Evolutionary conservation across 53 echinoderm and acorn worm species (phyloP).

Genomic region (Antedon mediterranea): DNA sequence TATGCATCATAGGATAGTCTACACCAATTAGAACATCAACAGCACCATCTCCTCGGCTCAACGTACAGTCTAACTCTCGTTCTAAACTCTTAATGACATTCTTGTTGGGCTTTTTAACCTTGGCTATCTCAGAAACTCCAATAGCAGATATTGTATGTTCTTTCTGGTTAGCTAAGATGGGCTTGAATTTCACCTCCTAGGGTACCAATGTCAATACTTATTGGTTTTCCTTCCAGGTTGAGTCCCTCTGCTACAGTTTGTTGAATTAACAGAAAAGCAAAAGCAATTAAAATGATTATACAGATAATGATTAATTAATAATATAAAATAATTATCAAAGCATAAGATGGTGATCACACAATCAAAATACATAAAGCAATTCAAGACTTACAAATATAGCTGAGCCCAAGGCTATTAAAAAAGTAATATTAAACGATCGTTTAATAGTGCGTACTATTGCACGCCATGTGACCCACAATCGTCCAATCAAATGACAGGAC

Average conservation of each 20-base stretch:
- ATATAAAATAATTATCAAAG: too few relatives aligned
- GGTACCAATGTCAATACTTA: not conserved
- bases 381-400: too few relatives aligned
- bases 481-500: too few relatives aligned
- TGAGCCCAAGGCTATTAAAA: too few relatives aligned
- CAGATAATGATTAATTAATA: too few relatives aligned
- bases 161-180: not conserved
- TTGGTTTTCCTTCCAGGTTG: slow-evolving; percentile 14
- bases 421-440: too few relatives aligned
- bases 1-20: slow-evolving; percentile 13
- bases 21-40: slow-evolving; percentile 20
- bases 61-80: not conserved
- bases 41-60: slow-evolving; percentile 7
- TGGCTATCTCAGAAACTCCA: not conserved
- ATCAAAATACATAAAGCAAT: too few relatives aligned
- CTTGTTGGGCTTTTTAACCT: not conserved
- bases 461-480: too few relatives aligned
- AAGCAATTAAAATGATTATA: too few relatives aligned
- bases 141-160: not conserved
- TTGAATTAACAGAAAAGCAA: too few relatives aligned
- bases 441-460: too few relatives aligned
- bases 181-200: not conserved
- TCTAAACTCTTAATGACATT: not conserved
- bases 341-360: too few relatives aligned
- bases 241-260: slow-evolving; percentile 15